Evolutionary conservation across 2,888 invertebrate species (phyloP).

Genomic region (Eutolmus rufibarbis): DNA sequence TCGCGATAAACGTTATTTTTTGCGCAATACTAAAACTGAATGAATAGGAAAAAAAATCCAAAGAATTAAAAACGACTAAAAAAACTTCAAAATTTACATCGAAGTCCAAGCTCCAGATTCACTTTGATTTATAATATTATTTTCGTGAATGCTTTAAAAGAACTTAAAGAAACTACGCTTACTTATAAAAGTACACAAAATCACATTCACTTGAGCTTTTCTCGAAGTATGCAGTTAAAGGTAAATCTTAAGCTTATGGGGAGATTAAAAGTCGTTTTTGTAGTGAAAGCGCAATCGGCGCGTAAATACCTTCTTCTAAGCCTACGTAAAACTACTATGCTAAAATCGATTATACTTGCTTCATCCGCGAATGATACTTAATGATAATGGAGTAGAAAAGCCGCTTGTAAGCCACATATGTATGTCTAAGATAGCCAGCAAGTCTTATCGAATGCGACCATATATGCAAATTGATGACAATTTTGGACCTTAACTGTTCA

Average conservation of each 20-base stretch:
- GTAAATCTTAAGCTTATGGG: neutral
- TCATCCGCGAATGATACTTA: neutral
- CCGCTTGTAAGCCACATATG: neutral
- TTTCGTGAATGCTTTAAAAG: slow-evolving; percentile 35
- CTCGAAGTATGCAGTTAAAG: neutral
- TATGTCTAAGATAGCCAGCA: neutral
- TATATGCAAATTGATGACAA: neutral
- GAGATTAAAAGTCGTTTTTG: neutral
- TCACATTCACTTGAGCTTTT: slow-evolving; percentile 43
- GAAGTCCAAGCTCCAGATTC: neutral
- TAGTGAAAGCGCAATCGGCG: neutral
- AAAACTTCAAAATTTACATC: neutral
- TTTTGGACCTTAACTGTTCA: slow-evolving; percentile 48
- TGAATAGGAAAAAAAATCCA: no score
- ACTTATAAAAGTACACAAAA: slow-evolving; percentile 19
- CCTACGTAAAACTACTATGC: neutral
- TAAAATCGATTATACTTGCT: neutral
- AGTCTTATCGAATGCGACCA: neutral
- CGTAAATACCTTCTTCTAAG: slow-evolving; percentile 1
- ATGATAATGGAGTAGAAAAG: neutral
- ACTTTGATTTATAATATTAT: neutral
- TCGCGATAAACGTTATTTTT: neutral
- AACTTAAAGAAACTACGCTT: slow-evolving; percentile 4
- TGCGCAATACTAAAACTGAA: neutral
- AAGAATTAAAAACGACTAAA: neutral